These are phyloP conservation scores for Sebastes oblongus DNA, from an alignment of 2,797 vertebrate genomes.

Conservation along the genomic window DNA sequence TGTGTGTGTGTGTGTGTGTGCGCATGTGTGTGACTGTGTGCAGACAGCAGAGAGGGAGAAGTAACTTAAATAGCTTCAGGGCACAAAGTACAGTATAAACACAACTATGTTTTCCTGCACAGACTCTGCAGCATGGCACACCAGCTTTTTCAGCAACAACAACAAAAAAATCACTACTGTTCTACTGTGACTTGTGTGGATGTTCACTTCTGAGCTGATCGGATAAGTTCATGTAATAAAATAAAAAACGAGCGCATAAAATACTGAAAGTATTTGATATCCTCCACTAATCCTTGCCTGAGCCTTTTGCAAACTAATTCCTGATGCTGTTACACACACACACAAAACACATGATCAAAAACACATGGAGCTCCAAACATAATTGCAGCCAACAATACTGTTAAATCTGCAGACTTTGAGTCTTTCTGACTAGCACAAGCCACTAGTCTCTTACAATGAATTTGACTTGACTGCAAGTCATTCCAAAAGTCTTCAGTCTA, in stretches of 20 bases:
- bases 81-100: neutral
- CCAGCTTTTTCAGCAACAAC: neutral
- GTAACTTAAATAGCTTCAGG: conserved; percentile 16
- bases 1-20: conserved; percentile 20
- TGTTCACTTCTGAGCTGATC: neutral
- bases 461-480: neutral
- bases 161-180: neutral
- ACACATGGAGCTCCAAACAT: conserved; percentile 46
- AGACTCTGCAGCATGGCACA: neutral
- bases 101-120: neutral
- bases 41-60: conserved; percentile 13
- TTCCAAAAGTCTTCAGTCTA: neutral
- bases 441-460: neutral
- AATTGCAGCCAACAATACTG: conserved; percentile 25
- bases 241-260: neutral
- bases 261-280: conserved; percentile 2
- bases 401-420: conserved; percentile 13
- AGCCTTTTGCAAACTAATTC: conserved; percentile 29
- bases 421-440: neutral
- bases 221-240: neutral
- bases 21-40: conserved; percentile 5
- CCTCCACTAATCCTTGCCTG: neutral
- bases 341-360: conserved; percentile 44
- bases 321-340: conserved; percentile 18
- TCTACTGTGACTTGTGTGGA: neutral